Evolutionary conservation across 2,797 vertebrate species (phyloP).

Genomic region (Gallinago stenura): DNA sequence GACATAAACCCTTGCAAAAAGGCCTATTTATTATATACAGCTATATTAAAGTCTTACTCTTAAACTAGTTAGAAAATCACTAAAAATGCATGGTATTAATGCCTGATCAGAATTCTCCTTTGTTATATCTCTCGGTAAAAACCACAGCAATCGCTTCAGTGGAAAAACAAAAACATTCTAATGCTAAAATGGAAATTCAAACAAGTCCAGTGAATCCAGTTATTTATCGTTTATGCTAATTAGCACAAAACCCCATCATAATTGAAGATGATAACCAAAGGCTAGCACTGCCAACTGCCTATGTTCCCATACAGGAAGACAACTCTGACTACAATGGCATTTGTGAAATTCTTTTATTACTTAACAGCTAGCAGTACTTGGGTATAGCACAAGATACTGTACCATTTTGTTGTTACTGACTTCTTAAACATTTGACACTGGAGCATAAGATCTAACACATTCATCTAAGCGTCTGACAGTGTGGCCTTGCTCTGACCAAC

Average conservation of each 20-base stretch:
- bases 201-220: neutral
- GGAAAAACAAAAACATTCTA: neutral
- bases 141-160: neutral
- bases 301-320: neutral
- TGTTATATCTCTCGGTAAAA: neutral
- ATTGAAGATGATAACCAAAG: neutral
- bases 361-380: neutral
- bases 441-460: neutral
- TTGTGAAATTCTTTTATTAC: neutral
- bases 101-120: neutral
- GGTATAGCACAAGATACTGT: neutral
- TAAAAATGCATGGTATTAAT: neutral
- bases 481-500: neutral
- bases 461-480: neutral
- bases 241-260: neutral
- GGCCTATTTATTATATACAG: neutral
- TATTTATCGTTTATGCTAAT: neutral
- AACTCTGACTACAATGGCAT: neutral
- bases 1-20: neutral
- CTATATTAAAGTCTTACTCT: neutral
- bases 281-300: neutral
- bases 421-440: neutral
- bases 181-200: neutral
- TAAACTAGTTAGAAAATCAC: neutral
- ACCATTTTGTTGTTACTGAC: neutral